Conservation (phyloP, 1,140 invertebrate genomes). For the Heliconius nattereri region DNA sequence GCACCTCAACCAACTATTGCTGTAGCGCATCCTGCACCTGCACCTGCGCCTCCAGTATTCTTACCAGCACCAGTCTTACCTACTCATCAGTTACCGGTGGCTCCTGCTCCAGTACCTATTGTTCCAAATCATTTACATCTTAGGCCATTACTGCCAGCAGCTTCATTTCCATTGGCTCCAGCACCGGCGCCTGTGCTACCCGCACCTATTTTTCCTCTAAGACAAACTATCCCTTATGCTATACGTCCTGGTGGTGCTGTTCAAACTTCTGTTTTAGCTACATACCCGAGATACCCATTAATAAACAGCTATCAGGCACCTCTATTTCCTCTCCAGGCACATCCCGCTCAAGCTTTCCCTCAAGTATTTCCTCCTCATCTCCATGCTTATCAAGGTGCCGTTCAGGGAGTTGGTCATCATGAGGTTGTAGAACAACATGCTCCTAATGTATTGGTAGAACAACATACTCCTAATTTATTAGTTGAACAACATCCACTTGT, state of each 20-base stretch:
- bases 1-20: slow-evolving; percentile 50
- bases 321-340: slow-evolving; percentile 47
- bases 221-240: slow-evolving; percentile 60
- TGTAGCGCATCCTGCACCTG: slow-evolving; percentile 55
- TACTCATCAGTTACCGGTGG: slow-evolving; percentile 49
- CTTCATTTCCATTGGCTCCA: slow-evolving; percentile 45
- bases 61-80: slow-evolving; percentile 40
- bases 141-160: slow-evolving; percentile 49
- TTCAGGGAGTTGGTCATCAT: slow-evolving; percentile 50
- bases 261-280: slow-evolving; percentile 74
- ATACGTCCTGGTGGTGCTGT: slow-evolving; percentile 73
- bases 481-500: slow-evolving; percentile 46
- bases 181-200: slow-evolving; percentile 45
- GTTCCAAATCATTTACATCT: slow-evolving; percentile 42
- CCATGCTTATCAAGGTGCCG: slow-evolving; percentile 58
- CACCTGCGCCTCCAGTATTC: slow-evolving; percentile 38
- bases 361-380: slow-evolving; percentile 55
- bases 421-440: slow-evolving; percentile 53
- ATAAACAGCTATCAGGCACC: slow-evolving; percentile 62
- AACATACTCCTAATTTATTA: slow-evolving; percentile 43
- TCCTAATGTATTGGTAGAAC: slow-evolving; percentile 47
- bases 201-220: slow-evolving; percentile 46
- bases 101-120: slow-evolving; percentile 48
- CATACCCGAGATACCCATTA: slow-evolving; percentile 72
- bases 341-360: slow-evolving; percentile 38